Evolutionary conservation across 2,888 invertebrate species (phyloP).

Genomic region (Eupithecia dodoneata): DNA sequence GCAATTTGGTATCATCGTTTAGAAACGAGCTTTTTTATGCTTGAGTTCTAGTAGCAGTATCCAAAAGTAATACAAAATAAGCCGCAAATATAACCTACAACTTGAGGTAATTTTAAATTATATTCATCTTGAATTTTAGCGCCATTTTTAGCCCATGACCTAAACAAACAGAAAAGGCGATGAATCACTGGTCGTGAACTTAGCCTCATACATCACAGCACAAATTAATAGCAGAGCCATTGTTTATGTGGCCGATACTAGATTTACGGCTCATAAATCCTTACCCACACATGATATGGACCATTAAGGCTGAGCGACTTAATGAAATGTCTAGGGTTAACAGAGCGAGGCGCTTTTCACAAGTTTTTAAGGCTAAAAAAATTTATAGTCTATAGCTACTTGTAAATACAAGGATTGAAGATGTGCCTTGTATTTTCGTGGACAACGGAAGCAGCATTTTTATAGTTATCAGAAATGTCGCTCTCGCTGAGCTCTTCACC

Average conservation of each 20-base stretch:
- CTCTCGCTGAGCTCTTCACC: neutral
- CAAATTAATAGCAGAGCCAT: conserved; percentile 36
- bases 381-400: neutral
- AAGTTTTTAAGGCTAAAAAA: conserved; percentile 1
- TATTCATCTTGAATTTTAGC: neutral
- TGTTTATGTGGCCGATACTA: conserved; percentile 30
- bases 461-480: neutral
- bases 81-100: neutral
- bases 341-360: conserved; percentile 1
- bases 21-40: neutral
- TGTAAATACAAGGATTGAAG: neutral
- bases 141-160: neutral
- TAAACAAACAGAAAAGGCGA: neutral
- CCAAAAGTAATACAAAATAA: neutral
- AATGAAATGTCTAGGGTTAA: conserved; percentile 8
- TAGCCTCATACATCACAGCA: conserved; percentile 40
- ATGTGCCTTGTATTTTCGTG: neutral
- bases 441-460: neutral
- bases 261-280: conserved; percentile 58
- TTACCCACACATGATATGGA: conserved; percentile 49
- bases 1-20: neutral
- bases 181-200: conserved; percentile 24
- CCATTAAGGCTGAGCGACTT: conserved; percentile 10
- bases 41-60: neutral
- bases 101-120: neutral